Base-by-base conservation (phyloP, 2,113 vertebrate species). In the Pipa parva region DNA sequence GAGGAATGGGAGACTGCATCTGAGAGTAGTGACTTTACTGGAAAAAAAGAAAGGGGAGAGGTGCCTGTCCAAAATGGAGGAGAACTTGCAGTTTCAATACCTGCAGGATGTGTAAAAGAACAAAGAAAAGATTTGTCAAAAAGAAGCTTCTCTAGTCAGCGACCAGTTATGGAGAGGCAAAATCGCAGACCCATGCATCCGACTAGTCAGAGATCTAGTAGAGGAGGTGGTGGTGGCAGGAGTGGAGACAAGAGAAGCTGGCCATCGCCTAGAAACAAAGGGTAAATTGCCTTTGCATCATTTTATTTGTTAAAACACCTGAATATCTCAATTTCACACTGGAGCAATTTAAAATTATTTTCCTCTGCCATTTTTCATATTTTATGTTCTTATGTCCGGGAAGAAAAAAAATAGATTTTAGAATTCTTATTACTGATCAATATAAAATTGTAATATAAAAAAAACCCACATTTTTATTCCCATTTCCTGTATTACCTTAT, bases 1-100 rank as follows among this genome's bases (percentile, higher is more conserved):
- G 93, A 96, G 79, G 94, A 95, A 64, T 95, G 94, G 94, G 94
- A 96, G 78, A 96, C 94, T 0, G 94, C 94, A 0, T 95, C 93
- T 0, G 94, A 96, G 80, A 96, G 94, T 81, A 96, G 94, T 3
- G 94, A 96, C 84, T 96, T 96, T 79, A 89, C 92, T 0, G 94
- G 95, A 78, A 91, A 91, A 74, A 81, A 91, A 50, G 91, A 92
- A 26, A 28, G 90, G 76, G 86, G 93, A 57, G 80, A 80, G 76
- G 15, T 84, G 84, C 73, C 88, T 84, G 67, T 83, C 81, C 84
- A 86, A 57, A 83, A 85, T 76, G 65, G 79, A 62, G 73, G 17
- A 7, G 46, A 24, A 71, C 81, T 17, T 79, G 84, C 22, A 80
- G 82, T 3, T 27, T n/a, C 56, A 11, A 11, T 31, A 1, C n/a